Base-by-base conservation (phyloP, 92 coral and sea anemone genomes). In the Epizoanthus fatuus region DNA sequence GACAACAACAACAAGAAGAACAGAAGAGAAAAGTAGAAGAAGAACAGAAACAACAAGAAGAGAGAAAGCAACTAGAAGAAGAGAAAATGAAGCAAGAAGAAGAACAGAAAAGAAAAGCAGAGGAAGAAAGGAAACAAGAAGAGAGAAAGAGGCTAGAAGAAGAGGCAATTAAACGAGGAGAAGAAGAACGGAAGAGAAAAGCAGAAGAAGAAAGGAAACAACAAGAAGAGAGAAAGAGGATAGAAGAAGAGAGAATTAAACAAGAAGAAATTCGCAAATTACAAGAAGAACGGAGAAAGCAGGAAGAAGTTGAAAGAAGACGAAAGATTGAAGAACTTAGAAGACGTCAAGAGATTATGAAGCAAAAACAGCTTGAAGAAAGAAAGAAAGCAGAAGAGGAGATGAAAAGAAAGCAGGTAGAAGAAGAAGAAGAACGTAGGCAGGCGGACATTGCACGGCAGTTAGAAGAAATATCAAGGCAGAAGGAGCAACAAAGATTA, bases 381-480 rank as follows among this genome's bases (percentile, higher is more conserved):
- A 74, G 17, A 25, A 42, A 37, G 51, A 51, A 71, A 71, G 76
- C 55, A 52, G 62, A 20, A 12, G 79, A 53, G 37, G 53, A 49
- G 53, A 29, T 32, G 4, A 75, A 17, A 20, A 58, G 54, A 39
- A 75, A 63, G 15, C 80, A 54, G 65, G 80, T 55, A 3, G 64
- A 74, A 74, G 80, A 74, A 3, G 64, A 74, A 74, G 65, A 74
- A 9, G 38, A 15, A 63, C 55, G 10, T 12, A 63, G 29, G 38
- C 45, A 47, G n/a, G 63, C 29, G 14, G 15, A 29, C 17, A 42
- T 62, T 53, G 29, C 37, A 29, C 35, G 35, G 35, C 35, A 29
- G 1, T 29, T 29, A 9, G 77, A 72, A 25, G 62, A 72, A 49
- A 72, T 47, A 72, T 59, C 58, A 5, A 74, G 52, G 7, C 80